phyloP scores from a whole-genome alignment of 2,888 invertebrate species.

The Drosophila percnosoma region DNA sequence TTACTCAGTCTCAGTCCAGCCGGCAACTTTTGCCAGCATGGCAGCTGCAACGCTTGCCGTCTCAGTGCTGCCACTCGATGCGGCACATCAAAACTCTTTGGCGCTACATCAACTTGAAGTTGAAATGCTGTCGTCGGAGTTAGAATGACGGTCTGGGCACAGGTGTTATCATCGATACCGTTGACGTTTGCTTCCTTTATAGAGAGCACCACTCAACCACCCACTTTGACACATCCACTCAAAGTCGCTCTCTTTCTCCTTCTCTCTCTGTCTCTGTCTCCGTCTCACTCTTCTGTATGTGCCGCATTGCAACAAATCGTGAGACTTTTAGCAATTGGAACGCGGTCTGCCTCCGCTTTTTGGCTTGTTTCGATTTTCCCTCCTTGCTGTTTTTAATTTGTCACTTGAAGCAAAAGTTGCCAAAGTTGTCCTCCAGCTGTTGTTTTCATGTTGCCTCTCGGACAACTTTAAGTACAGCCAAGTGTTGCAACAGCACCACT shows the following conservation, averaged over 20 bases:
- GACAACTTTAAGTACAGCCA: constrained; percentile 72
- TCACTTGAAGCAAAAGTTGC: constrained; percentile 79
- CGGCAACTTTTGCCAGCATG: constrained; percentile 65
- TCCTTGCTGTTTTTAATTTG: constrained; percentile 74
- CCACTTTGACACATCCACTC: constrained; percentile 34
- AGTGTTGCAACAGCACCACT: constrained; percentile 54
- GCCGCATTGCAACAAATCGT: constrained; percentile 63
- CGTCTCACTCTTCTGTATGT: background rate
- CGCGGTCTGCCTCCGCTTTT: constrained; percentile 27
- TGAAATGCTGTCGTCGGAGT: constrained; percentile 72
- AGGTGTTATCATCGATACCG: constrained; percentile 78
- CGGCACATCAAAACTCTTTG: constrained; percentile 74
- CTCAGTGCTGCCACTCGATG: constrained; percentile 68
- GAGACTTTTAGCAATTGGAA: constrained; percentile 72
- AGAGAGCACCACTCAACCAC: constrained; percentile 27
- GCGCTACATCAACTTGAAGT: constrained; percentile 65
- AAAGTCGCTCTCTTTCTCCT: background rate
- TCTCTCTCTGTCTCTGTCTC: background rate
- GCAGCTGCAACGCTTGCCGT: constrained; percentile 67
- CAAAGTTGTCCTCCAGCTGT: constrained; percentile 64
- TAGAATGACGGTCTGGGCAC: constrained; percentile 48
- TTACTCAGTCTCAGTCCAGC: constrained; percentile 23
- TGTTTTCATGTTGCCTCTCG: constrained; percentile 35
- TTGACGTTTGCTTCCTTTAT: constrained; percentile 71
- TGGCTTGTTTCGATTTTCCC: constrained; percentile 42